Base-by-base conservation (phyloP, 2,888 invertebrate genomes). In the Hetaerina titia region DNA sequence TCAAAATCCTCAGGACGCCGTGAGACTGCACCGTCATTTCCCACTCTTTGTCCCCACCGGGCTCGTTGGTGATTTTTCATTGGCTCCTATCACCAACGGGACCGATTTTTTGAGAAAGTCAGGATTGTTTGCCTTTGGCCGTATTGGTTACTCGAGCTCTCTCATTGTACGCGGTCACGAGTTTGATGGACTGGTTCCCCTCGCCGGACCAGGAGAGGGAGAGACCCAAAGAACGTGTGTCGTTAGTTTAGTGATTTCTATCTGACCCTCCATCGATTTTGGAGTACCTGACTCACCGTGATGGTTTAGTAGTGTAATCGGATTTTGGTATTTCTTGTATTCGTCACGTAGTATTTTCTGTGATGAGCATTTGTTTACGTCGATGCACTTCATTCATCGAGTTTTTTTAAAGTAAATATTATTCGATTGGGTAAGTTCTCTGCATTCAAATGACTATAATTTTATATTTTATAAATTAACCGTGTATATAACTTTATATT, bases 11-110 rank as follows among this genome's bases (percentile, higher is more conserved):
- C 81, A 11, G 11, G 4, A 15, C 81, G 45, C 69, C n/a, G 56
- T 63, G 69, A 69, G 92, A 92, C 45, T 92, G 92, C 92, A 92
- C 6, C 64, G 92, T 92, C 92, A 92, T 92, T 92, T 74, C 31
- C 64, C 69, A 0, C 64, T 92, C 69, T 90, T 92, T 69, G 63
- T 92, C 45, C 56, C 45, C n/a, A 0, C 69, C 64, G 90, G n/a
- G 90, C 64, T 31, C 31, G 90, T 45, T 8, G 90, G 90, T 92
- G 92, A 92, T 92, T 69, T 74, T 92, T 74, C 92, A 92, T 31
- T 64, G 92, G 92, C 90, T 90, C 63, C 89, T 89, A 58, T 58
- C 58, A 89, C 58, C 90, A 45, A 60, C 64, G 22, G 92, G 92
- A 69, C 64, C 92, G 69, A 19, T 69, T 69, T 92, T 92, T 92